phyloP scores from a whole-genome alignment of 2,113 vertebrate species.

The Takifugu flavidus region DNA sequence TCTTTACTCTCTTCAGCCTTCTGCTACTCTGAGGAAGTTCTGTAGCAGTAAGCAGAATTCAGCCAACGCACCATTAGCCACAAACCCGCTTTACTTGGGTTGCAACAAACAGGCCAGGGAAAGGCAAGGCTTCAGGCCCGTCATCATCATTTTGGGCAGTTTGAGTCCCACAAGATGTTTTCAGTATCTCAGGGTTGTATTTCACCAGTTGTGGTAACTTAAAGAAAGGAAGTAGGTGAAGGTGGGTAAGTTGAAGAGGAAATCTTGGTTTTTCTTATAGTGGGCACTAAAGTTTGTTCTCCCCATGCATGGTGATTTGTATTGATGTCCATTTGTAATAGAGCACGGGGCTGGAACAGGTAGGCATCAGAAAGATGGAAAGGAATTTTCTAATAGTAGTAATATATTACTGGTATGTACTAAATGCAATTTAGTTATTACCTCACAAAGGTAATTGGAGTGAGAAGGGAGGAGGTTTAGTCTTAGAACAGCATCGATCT shows the following conservation, averaged over 20 bases:
- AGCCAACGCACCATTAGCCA: no score
- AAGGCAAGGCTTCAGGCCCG: slow-evolving; percentile 10
- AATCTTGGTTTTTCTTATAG: not conserved
- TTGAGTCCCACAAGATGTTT: not conserved
- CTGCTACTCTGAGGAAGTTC: slow-evolving; percentile 17
- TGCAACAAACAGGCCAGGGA: slow-evolving; percentile 20
- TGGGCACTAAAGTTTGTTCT: not conserved
- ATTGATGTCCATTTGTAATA: no score
- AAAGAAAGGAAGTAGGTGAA: not conserved
- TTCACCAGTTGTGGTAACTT: not conserved
- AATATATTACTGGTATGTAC: no score
- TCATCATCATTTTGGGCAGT: slow-evolving; percentile 13
- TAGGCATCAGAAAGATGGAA: no score
- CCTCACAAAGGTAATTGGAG: not conserved
- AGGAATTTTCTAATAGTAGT: no score
- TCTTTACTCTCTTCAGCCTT: slow-evolving; percentile 27
- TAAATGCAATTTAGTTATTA: no score
- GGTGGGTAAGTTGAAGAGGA: not conserved
- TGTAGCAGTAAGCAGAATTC: slow-evolving; percentile 27
- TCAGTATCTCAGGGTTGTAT: not conserved
- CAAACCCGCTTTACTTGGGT: no score
- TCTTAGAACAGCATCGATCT: not conserved
- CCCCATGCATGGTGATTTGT: no score
- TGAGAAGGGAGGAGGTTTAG: not conserved
- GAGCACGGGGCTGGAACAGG: no score